These are phyloP conservation scores for Allobates femoralis DNA, from an alignment of 2,797 vertebrate species.

Conservation along the genomic window DNA sequence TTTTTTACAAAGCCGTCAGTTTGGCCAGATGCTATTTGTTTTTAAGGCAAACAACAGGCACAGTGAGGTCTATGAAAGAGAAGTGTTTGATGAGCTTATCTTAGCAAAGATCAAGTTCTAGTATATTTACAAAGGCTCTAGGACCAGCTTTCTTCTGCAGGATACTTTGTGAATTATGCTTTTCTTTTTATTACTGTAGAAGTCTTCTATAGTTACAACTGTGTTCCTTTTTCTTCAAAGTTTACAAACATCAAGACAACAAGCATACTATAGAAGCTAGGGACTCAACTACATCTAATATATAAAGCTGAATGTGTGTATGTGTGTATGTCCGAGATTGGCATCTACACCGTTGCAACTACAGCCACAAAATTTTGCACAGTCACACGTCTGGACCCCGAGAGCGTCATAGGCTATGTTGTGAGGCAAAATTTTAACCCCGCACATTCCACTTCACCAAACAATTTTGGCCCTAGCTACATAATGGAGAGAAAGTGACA, in stretches of 20 bases:
- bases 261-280: neutral
- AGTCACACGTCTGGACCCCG: no score
- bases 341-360: no score
- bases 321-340: no score
- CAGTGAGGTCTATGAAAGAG: conserved; percentile 25
- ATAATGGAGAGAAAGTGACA: no score
- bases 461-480: no score
- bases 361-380: no score
- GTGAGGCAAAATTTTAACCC: no score
- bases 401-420: no score
- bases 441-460: no score
- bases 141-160: conserved; percentile 24
- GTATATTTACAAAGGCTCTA: conserved; percentile 47
- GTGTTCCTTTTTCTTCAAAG: neutral
- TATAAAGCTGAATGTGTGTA: no score
- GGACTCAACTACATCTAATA: neutral
- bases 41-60: conserved; percentile 38
- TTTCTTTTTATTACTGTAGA: conserved; percentile 23
- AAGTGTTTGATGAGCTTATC: conserved; percentile 60
- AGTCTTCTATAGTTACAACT: conserved; percentile 15
- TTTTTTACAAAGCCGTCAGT: conserved; percentile 43
- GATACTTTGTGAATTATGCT: conserved; percentile 23
- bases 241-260: neutral
- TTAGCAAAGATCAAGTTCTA: conserved; percentile 55
- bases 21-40: conserved; percentile 51